These are phyloP conservation scores for Protonibea diacanthus DNA, from an alignment of 2,797 vertebrate genomes.

Conservation along the genomic window DNA sequence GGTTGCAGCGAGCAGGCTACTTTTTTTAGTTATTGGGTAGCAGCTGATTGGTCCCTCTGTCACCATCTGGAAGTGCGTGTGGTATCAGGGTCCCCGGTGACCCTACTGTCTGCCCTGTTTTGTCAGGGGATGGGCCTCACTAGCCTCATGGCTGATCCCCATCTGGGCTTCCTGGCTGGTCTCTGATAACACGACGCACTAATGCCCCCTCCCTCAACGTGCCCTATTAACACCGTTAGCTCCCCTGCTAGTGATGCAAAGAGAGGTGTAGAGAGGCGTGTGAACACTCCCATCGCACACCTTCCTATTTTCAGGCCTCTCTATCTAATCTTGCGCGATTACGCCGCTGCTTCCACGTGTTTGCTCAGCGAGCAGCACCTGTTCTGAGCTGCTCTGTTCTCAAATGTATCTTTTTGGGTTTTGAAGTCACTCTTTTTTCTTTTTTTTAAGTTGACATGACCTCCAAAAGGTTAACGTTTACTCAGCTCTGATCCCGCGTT, in stretches of 20 bases:
- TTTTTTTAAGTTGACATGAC: slow-evolving; percentile 34
- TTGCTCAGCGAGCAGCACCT: slow-evolving; percentile 65
- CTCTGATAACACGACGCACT: slow-evolving; percentile 60
- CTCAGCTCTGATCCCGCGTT: slow-evolving; percentile 1
- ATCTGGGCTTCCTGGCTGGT: slow-evolving; percentile 76
- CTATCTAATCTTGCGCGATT: slow-evolving; percentile 74
- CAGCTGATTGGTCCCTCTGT: slow-evolving; percentile 90
- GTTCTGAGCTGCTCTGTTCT: slow-evolving; percentile 47
- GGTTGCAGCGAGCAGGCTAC: slow-evolving; percentile 76
- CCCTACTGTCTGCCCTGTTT: slow-evolving; percentile 88
- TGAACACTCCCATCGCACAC: slow-evolving; percentile 36
- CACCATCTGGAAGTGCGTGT: slow-evolving; percentile 89
- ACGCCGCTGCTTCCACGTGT: slow-evolving; percentile 41
- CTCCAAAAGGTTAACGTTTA: slow-evolving; percentile 44
- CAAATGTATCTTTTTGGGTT: slow-evolving; percentile 37
- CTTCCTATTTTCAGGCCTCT: slow-evolving; percentile 25
- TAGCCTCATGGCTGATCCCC: slow-evolving; percentile 80
- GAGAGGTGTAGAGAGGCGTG: slow-evolving; percentile 26
- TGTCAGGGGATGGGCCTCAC: slow-evolving; percentile 87
- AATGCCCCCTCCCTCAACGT: slow-evolving; percentile 44
- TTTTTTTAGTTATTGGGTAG: slow-evolving; percentile 90
- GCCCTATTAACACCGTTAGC: slow-evolving; percentile 51
- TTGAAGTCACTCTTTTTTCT: neutral
- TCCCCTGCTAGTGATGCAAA: slow-evolving; percentile 40
- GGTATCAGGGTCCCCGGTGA: slow-evolving; percentile 85